These are phyloP conservation scores for Lacanobia oleracea DNA, from an alignment of 2,888 invertebrate genomes.

Conservation along the genomic window DNA sequence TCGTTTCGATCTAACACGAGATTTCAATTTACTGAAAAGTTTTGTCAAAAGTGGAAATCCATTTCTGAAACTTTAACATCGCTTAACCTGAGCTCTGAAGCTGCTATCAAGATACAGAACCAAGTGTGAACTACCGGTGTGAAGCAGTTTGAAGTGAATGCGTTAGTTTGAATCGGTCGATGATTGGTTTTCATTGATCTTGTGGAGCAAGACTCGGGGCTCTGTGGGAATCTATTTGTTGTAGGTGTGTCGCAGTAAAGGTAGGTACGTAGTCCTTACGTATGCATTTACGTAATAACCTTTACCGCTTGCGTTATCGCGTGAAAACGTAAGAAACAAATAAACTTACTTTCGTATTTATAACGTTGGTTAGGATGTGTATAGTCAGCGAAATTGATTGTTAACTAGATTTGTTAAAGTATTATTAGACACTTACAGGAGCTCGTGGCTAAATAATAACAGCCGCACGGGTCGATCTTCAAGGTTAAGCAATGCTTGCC, in stretches of 20 bases:
- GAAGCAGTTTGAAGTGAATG: slow-evolving; percentile 14
- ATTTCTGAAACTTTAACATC: not conserved
- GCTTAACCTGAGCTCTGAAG: not conserved
- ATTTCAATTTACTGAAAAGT: not conserved
- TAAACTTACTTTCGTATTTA: too few relatives aligned
- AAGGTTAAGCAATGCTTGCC: too few relatives aligned
- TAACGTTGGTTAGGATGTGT: too few relatives aligned
- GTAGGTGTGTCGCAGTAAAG: not conserved
- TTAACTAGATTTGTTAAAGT: too few relatives aligned
- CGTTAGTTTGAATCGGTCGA: slow-evolving; percentile 12
- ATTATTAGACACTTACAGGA: too few relatives aligned
- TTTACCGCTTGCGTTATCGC: too few relatives aligned
- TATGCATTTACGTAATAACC: too few relatives aligned
- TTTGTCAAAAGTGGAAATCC: not conserved
- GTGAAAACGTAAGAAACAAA: too few relatives aligned
- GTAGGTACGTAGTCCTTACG: not conserved
- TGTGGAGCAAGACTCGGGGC: not conserved
- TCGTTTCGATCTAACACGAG: not conserved
- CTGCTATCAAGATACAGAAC: slow-evolving; percentile 1
- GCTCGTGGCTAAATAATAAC: too few relatives aligned
- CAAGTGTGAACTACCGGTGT: not conserved
- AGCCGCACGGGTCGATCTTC: too few relatives aligned
- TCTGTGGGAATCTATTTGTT: slow-evolving; percentile 9
- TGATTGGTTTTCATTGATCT: slow-evolving; percentile 53
- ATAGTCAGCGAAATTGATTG: too few relatives aligned